Conservation (phyloP, 2,797 vertebrate species). For the Neopelma chrysocephalum region DNA sequence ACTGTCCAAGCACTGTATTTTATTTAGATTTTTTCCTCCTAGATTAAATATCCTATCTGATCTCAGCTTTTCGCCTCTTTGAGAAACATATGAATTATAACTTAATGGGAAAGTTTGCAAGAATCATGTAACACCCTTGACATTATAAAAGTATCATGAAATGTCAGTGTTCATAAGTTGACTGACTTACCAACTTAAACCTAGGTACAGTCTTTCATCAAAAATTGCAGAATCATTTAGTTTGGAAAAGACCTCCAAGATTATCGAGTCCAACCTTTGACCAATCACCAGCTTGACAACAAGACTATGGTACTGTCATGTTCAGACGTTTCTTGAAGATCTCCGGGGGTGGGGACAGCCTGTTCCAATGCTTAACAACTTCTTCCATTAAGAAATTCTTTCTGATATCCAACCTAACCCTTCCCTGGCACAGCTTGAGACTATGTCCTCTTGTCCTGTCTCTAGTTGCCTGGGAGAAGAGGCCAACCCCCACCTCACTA, state of each 20-base stretch:
- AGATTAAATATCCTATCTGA: neutral
- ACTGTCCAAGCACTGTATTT: neutral
- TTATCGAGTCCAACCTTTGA: neutral
- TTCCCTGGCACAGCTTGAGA: neutral
- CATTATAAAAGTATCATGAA: neutral
- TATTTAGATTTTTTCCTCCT: neutral
- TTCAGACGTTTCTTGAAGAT: neutral
- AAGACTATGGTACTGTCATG: accelerated
- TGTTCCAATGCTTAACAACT: accelerated
- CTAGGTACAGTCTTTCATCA: neutral
- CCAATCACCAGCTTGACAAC: neutral
- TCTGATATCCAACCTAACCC: too few species aligned
- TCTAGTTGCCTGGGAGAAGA: neutral
- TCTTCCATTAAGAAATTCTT: neutral
- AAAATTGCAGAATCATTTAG: neutral
- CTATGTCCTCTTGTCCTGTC: neutral
- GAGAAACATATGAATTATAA: neutral
- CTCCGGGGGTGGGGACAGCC: neutral
- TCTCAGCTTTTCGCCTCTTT: neutral
- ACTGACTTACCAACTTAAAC: neutral
- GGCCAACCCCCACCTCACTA: neutral
- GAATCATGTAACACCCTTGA: neutral
- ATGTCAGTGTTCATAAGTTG: neutral
- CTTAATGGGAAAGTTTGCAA: neutral
- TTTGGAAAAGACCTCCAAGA: neutral